phyloP scores from a whole-genome alignment of 2,113 vertebrate species.

The Elephas maximus region DNA sequence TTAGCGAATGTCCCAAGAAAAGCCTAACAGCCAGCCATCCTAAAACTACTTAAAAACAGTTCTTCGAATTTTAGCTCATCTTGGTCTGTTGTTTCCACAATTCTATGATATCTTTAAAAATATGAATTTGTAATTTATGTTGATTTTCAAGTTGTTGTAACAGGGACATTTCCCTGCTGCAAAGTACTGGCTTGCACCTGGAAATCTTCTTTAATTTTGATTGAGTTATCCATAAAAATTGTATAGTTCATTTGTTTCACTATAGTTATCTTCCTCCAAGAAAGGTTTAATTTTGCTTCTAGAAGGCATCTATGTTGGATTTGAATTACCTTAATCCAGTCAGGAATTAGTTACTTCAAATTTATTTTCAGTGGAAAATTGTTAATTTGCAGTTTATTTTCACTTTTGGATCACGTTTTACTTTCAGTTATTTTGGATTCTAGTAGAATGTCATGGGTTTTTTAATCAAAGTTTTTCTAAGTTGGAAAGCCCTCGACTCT shows the following conservation, averaged over 20 bases:
- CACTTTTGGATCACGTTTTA: background rate
- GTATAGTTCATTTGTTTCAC: background rate
- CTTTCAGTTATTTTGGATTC: background rate
- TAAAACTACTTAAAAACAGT: background rate
- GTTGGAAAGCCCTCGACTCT: background rate
- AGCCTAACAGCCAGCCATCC: background rate
- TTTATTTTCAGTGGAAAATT: background rate
- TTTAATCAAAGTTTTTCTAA: background rate
- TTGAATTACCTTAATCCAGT: background rate
- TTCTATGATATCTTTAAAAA: background rate
- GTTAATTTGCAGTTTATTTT: background rate
- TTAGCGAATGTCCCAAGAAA: background rate
- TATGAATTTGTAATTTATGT: background rate
- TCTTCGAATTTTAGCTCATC: background rate
- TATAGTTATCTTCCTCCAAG: background rate
- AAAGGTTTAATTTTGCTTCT: constrained; percentile 13
- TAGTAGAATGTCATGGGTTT: background rate
- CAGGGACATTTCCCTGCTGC: background rate
- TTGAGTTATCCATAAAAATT: background rate
- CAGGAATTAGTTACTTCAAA: background rate
- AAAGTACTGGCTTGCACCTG: background rate
- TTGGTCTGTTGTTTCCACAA: background rate
- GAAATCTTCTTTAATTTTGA: background rate
- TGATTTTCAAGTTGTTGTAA: background rate
- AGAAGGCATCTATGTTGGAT: background rate